Base-by-base conservation (phyloP, 2,888 invertebrate species). In the Neuroscelio doddi region DNA sequence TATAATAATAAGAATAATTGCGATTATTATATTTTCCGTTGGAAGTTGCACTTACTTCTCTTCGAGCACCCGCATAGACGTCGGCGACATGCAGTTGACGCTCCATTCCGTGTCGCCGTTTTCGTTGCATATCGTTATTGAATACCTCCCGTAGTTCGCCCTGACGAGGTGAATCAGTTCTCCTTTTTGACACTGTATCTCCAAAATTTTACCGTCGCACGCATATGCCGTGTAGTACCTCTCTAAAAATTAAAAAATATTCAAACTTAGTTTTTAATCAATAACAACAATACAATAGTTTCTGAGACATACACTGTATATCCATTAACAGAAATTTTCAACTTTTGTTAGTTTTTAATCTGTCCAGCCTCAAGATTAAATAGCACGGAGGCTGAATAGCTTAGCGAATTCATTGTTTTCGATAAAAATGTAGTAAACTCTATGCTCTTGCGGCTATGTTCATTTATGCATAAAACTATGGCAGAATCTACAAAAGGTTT, bases 81-180 rank as follows among this genome's bases (percentile, higher is more conserved):
- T 93, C 44, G 92, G 92, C 55, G 96, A 94, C 93, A 95, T 95
- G 85, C 97, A 97, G 86, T 96, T 95, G 77, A 97, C 94, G 82
- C 95, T 95, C 96, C 96, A 97, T 79, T 96, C 95, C n/a, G 95
- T 95, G 85, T 95, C 92, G 71, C 96, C 96, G 82, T 95, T 94
- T 85, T 96, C 95, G 86, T 97, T 97, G 88, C 97, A 97, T 84
- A 97, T 95, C 79, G 94, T 94, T 85, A 97, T 94, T 71, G 95
- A 96, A 86, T 96, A 97, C 78, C 95, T 90, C 49, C 97, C 97
- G 85, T 96, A 97, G 88, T 97, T 97, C 65, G 97, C 97, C 71
- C 96, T 90, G 84, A 95, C 93, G 78, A 97, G 89, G 83, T 95
- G 93, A 78, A 97, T 96, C 65, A 94, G 88, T 77, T 94, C 93